Base-by-base conservation (phyloP, 2,113 vertebrate genomes). In the Hypocryptadius cinnamomeus region DNA sequence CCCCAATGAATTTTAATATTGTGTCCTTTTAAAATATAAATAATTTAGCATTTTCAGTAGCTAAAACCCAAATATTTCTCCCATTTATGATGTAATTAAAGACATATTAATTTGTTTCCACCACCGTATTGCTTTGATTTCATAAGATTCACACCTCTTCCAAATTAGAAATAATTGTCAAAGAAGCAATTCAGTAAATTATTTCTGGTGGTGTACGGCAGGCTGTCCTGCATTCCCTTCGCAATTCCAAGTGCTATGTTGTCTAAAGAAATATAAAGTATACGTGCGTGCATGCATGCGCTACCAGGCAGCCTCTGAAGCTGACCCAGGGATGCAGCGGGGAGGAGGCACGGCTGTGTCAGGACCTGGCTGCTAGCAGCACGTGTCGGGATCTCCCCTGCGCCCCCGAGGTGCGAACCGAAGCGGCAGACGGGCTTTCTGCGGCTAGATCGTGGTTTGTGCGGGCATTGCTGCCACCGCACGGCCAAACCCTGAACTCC, bases 391-490 rank as follows among this genome's bases (percentile, higher is more conserved):
- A 57, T 23, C 47, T 4, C 35, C 24, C 3, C 50, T 3, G 14
- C 12, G 44, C 6, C 19, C 9, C 31, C 16, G 23, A 42, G 23
- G 54, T 1, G 8, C 3, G 31, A 47, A 31, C 31, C 0, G 35
- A 22, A 31, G 11, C 42, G 10, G 68, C 5, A 15, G 3, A 5
- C 3, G 1, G 15, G 5, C 5, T 61, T 37, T 7, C 5, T 27
- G 13, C 16, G 2, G 18, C 10, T 2, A 24, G 13, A 7, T 5
- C 4, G 1, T 2, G 39, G 39, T 78, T 92, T 27, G 1, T 3
- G 57, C 5, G 91, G 85, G 40, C 79, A 92, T 19, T 96, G 96
- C 95, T 91, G 95, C 95, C 94, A 91, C 72, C 95, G 11, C 40
- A 65, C 30, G 96, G 91, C 56, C 57, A 59, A 71, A 13, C 4